phyloP scores from a whole-genome alignment of 2,113 vertebrate genomes.

The Piaya cayana region DNA sequence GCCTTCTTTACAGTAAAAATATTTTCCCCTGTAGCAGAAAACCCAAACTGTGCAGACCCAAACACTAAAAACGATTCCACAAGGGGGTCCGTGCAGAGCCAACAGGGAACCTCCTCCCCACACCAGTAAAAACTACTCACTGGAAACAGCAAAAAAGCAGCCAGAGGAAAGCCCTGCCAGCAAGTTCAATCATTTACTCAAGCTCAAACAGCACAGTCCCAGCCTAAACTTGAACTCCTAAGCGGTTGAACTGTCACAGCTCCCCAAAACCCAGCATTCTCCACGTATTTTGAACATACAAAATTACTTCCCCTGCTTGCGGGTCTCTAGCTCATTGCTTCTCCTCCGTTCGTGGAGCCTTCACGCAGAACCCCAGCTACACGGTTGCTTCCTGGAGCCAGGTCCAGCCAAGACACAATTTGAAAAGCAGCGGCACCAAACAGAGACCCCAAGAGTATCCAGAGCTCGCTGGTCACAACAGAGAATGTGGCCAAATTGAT shows the following conservation, averaged over 20 bases:
- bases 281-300: neutral
- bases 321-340: neutral
- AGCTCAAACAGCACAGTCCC: neutral
- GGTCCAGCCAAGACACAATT: neutral
- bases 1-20: neutral
- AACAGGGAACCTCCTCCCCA: neutral
- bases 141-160: neutral
- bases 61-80: neutral
- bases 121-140: neutral
- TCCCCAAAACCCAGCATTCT: neutral
- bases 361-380: too few relatives aligned
- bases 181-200: neutral
- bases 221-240: neutral
- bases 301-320: neutral
- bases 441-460: neutral
- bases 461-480: neutral
- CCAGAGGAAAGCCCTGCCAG: neutral
- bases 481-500: neutral
- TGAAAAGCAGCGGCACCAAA: neutral
- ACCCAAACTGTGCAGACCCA: neutral
- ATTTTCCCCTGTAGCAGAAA: neutral
- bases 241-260: neutral
- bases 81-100: fast-evolving
- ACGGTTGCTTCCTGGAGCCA: fast-evolving
- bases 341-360: neutral